Evolutionary conservation across 2,888 invertebrate genomes (phyloP), one percentile per base, ranked within the genome.

Genomic region (Rhagonycha lutea): DNA sequence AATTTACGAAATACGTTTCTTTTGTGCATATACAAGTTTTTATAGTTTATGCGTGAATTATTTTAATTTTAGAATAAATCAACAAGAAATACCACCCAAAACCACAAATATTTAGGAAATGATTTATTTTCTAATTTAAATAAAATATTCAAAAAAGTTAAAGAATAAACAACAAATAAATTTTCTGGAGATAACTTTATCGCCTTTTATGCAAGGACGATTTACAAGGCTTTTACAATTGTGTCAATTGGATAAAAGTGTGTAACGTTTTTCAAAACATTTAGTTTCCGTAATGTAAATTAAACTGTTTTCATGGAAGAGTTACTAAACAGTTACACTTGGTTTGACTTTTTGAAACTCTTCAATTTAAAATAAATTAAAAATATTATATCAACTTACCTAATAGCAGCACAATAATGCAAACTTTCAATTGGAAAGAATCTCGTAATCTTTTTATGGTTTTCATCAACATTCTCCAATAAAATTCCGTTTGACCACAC

Each of bases 401-500:
- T 92, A 75, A 98, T 97, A 26, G 98, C 98, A 12, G 98, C 98
- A 88, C 98, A 97, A 86, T 98, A 98, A 86, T 98, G 98, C 83
- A 98, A 89, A 78, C 96, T 94, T 85, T 98, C 96, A 83, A 98
- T 98, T 4, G 98, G 98, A 87, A 98, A 98, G 89, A 98, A 98
- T 83, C 98, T 91, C 62, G 97, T 97, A 80, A 98, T 95, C 87
- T 97, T 94, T 87, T 97, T 95, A 78, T 96, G 94, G 86, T 96
- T 95, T 89, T 98, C 98, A 87, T 98, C 98, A 32, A 98, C 96
- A 88, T 99, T 99, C 89, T 99, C 98, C 81, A 99, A 87, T 69
- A 96, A 88, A 80, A 99, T 93, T 69, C 99, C 99, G 86, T 98
- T 98, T 79, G 96, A 96, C 96, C 98, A 98, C 70, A 99, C 97